phyloP scores from a whole-genome alignment of 2,797 vertebrate genomes.

The Hephaestus fuliginosus region DNA sequence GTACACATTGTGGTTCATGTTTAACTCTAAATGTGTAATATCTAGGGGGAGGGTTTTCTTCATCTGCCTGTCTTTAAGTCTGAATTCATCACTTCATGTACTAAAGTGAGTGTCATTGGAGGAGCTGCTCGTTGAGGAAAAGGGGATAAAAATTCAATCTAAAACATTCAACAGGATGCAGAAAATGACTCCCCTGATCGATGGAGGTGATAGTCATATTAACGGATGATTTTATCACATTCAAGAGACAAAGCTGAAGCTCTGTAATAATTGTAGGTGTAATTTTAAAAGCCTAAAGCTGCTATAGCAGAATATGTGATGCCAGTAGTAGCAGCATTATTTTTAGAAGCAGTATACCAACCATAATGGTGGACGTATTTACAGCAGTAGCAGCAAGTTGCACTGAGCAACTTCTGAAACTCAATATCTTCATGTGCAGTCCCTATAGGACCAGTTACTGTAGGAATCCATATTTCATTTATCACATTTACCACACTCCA shows the following conservation, averaged over 20 bases:
- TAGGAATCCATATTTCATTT: constrained; percentile 23
- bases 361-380: background rate
- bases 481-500: constrained; percentile 20
- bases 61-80: constrained; percentile 2
- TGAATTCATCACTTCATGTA: background rate
- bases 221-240: background rate
- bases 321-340: background rate
- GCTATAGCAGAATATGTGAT: background rate
- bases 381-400: background rate
- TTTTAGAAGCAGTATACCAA: background rate
- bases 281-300: background rate
- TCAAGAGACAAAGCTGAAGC: background rate
- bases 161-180: background rate
- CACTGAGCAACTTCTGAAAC: constrained; percentile 1
- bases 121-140: background rate
- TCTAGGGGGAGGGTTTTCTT: background rate
- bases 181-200: background rate
- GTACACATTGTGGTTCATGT: background rate
- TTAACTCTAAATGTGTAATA: background rate
- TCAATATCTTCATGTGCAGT: constrained; percentile 15
- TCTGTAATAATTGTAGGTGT: background rate
- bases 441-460: background rate
- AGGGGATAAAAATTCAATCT: background rate
- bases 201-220: background rate
- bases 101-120: constrained; percentile 6